Conservation (phyloP, 2,113 vertebrate species). For the Numida meleagris region DNA sequence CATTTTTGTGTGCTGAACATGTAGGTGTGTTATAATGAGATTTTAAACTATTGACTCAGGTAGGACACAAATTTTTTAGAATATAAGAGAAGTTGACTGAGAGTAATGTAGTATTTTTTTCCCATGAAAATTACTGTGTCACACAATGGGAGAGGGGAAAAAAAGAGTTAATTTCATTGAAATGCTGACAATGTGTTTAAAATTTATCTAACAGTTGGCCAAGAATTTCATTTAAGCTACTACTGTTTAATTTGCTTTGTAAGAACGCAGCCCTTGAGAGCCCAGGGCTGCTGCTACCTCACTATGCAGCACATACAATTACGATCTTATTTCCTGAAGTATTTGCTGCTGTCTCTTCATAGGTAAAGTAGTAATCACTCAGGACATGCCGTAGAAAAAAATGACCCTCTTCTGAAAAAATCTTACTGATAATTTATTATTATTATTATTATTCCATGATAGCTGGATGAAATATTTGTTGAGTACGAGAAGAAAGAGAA, state of each 20-base stretch:
- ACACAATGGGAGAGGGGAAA: not conserved
- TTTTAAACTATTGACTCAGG: not conserved
- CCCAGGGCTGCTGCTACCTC: not conserved
- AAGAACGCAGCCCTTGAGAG: not conserved
- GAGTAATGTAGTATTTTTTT: not conserved
- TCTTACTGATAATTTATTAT: not conserved
- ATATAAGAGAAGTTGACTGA: not conserved
- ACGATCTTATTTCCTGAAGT: not conserved
- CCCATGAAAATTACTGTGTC: not conserved
- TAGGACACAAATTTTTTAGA: not conserved
- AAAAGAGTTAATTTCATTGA: not conserved
- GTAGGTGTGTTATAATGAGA: not conserved
- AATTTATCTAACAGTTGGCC: not conserved
- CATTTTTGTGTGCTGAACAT: not conserved
- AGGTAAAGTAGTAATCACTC: not conserved
- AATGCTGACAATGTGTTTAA: not conserved
- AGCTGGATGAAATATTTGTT: not conserved
- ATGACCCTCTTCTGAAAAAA: not conserved
- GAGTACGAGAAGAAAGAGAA: not conserved
- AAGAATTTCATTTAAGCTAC: not conserved
- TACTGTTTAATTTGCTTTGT: not conserved
- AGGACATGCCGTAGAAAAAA: not conserved
- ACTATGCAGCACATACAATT: not conserved
- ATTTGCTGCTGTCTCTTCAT: not conserved
- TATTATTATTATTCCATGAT: not conserved